Evolutionary conservation across 2,888 invertebrate species (phyloP), one percentile per base, ranked within the genome.

Genomic region (Pilophorus perplexus): DNA sequence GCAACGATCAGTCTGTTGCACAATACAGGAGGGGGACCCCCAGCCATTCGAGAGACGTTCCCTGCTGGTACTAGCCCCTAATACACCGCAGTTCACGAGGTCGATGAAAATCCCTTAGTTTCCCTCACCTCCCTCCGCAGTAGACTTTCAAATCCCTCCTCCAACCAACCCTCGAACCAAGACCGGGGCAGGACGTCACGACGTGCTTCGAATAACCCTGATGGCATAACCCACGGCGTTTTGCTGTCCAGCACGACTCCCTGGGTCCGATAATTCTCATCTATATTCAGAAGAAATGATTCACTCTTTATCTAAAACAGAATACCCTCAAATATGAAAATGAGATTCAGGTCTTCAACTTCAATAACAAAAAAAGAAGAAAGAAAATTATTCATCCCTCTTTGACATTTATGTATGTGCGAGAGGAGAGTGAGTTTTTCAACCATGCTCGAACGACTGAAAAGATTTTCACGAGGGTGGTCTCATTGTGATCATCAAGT

Each of bases 51-150:
- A 55, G 55, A 55, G 55, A 55, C 55, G 38, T 33, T 38, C 18
- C 37, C 38, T 14, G 55, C 20, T 23, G 55, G 55, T 22, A 55
- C 55, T 16, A 16, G 25, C 52, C 27, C 28, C 22, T 38, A 55
- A 55, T 38, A 37, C 38, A 55, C 55, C 55, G 55, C 55, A 55
- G 55, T 37, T 37, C 55, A n/a, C 37, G 55, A 12, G 55, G 55
- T 55, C 55, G 55, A 55, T 55, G 55, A 38, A 55, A 38, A 38
- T 14, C 55, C 55, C 33, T 14, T 22, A 6, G n/a, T n/a, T n/a
- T n/a, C n/a, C n/a, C n/a, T n/a, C n/a, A n/a, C n/a, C n/a, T n/a
- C n/a, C n/a, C n/a, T n/a, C n/a, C n/a, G n/a, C n/a, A n/a, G n/a
- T n/a, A n/a, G n/a, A n/a, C n/a, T n/a, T n/a, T n/a, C n/a, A n/a